Evolutionary conservation across 2,113 vertebrate genomes (phyloP).

Genomic region (Anas platyrhynchos): DNA sequence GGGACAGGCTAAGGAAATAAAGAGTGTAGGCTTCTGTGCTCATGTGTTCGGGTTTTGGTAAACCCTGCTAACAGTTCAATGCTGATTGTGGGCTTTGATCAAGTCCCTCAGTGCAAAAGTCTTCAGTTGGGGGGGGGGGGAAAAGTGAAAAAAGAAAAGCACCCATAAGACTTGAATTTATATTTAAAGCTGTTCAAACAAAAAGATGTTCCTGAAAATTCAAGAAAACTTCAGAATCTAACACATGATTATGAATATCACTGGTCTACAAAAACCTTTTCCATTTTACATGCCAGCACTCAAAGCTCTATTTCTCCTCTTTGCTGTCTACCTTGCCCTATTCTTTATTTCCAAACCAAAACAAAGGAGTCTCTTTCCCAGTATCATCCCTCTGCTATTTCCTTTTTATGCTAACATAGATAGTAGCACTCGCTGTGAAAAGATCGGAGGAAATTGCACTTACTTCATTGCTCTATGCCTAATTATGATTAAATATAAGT

Average conservation of each 20-base stretch:
- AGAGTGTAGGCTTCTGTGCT: neutral
- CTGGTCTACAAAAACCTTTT: slow-evolving; percentile 23
- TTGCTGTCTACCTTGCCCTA: neutral
- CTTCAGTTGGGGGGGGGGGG: neutral
- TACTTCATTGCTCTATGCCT: slow-evolving; percentile 58
- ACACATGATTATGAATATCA: slow-evolving; percentile 32
- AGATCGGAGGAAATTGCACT: slow-evolving; percentile 55
- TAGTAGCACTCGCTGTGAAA: slow-evolving; percentile 33
- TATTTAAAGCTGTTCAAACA: neutral
- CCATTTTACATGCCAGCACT: neutral
- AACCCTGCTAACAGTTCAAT: neutral
- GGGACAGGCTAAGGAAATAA: neutral
- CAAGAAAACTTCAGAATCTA: neutral
- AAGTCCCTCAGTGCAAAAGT: neutral
- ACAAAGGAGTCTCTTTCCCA: neutral
- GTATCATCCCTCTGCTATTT: neutral
- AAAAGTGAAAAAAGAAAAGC: neutral
- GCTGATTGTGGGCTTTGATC: neutral
- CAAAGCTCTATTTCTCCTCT: neutral
- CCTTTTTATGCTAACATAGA: neutral
- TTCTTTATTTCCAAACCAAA: slow-evolving; percentile 30
- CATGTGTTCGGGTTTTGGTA: neutral
- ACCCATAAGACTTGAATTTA: too few species aligned
- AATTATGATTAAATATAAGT: slow-evolving; percentile 43
- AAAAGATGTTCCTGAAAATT: neutral